Base-by-base conservation (phyloP, 2,113 vertebrate genomes). In the Empidonax traillii region DNA sequence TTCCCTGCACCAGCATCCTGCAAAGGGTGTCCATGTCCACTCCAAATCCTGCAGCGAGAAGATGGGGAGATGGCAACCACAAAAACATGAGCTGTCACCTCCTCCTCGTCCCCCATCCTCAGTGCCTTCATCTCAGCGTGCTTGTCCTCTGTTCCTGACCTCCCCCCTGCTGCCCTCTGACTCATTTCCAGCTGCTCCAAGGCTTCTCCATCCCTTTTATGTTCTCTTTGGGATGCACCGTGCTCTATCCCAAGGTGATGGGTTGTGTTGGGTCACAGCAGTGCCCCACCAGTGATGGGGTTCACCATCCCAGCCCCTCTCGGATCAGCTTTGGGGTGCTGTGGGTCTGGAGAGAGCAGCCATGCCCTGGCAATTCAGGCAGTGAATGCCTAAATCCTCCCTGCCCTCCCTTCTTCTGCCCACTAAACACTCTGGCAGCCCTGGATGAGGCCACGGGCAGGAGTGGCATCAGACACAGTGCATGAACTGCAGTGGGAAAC, bases 141-240 rank as follows among this genome's bases (percentile, higher is more conserved):
- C 47, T 37, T 28, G 31, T 78, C 37, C 46, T 37, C 2, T 3
- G 0, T 44, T 35, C 44, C 53, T 35, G 33, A 28, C 27, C 12
- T 11, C 65, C 35, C 30, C 46, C 47, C 35, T 16, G 21, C 43
- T 30, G 9, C 4, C 1, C 23, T 62, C 80, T 39, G 43, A 33
- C 43, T 63, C 59, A 6, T 55, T 63, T 15, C 77, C 58, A 76
- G 35, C 18, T 1, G 0, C 43, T 41, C 74, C 61, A 18, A 71
- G 47, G 25, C 47, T 75, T 21, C 66, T 41, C 74, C 53, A 33
- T 18, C 82, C 87, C 56, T 51, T n/a, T 12, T 1, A 1, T 0
- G 2, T 10, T 71, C 52, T 7, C 23, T 12, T 35, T 33, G 77
- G 52, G 51, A 12, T 33, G 47, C 0, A 0, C 19, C 0, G 0